Evolutionary conservation across 2,797 vertebrate genomes (phyloP).

Genomic region (Phaenicophaeus curvirostris): DNA sequence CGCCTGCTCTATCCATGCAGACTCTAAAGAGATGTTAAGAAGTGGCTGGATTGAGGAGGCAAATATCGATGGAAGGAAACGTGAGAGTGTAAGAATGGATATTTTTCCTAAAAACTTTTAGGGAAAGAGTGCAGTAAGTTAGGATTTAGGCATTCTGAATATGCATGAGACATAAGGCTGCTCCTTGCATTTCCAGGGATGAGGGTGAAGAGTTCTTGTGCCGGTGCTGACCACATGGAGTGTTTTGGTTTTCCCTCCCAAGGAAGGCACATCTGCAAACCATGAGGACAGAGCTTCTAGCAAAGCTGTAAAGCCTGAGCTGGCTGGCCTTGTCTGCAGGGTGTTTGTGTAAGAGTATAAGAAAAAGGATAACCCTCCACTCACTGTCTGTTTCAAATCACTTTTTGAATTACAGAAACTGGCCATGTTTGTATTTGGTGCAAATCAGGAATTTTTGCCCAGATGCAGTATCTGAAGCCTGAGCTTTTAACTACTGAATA

Average conservation of each 20-base stretch:
- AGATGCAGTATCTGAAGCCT: neutral
- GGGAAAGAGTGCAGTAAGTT: neutral
- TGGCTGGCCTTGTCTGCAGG: neutral
- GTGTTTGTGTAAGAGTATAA: neutral
- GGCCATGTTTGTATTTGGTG: neutral
- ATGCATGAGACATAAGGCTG: accelerated
- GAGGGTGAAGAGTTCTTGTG: neutral
- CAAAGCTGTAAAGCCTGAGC: neutral
- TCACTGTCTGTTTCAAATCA: neutral
- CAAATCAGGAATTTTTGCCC: neutral
- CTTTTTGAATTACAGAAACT: neutral
- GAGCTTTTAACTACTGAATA: neutral
- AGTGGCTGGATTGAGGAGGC: neutral
- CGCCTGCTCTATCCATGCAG: neutral
- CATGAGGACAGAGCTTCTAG: neutral
- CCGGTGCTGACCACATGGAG: neutral
- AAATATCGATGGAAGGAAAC: neutral
- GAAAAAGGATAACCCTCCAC: neutral
- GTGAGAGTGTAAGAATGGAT: neutral
- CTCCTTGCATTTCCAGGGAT: neutral
- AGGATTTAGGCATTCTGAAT: neutral
- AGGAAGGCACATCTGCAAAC: neutral
- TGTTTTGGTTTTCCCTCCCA: neutral
- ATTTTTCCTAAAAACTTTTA: neutral
- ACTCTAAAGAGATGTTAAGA: neutral